Conservation (phyloP, 2,797 vertebrate genomes). For the Chloroceryle inda region DNA sequence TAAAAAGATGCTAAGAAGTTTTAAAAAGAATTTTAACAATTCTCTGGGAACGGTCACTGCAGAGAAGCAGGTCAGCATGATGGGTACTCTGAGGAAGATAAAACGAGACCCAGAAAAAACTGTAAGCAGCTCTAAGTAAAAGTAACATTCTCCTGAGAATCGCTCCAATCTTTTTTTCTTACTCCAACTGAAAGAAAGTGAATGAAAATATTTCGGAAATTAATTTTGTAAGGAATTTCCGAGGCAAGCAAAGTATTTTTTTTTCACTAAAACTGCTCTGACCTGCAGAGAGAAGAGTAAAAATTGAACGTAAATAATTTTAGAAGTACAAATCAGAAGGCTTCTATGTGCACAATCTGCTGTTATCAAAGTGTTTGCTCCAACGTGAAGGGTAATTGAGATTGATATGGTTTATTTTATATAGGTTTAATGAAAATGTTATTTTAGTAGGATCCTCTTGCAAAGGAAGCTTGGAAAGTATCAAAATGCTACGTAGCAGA, state of each 20-base stretch:
- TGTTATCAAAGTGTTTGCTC: not conserved
- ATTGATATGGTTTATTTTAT: not conserved
- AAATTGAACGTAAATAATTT: not conserved
- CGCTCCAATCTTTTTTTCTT: not conserved
- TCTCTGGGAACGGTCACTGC: not conserved
- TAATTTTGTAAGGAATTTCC: not conserved
- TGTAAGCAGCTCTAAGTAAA: not conserved
- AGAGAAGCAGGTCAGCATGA: not conserved
- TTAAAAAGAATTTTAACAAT: not conserved
- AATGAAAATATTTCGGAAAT: not conserved
- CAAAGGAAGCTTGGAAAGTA: not conserved
- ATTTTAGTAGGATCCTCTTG: not conserved
- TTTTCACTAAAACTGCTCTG: not conserved
- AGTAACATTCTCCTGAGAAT: not conserved
- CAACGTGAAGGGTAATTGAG: not conserved
- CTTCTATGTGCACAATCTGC: not conserved
- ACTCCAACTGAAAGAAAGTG: not conserved
- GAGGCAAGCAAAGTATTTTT: not conserved
- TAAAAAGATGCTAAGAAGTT: not conserved
- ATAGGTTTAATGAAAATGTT: not conserved
- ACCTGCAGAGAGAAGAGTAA: not conserved
- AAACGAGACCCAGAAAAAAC: not conserved
- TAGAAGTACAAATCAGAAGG: not conserved
- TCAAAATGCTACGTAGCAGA: not conserved
- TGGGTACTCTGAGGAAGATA: rapidly evolving